Evolutionary conservation across 2,888 invertebrate species (phyloP).

Genomic region (Chymomyza fuscimana): DNA sequence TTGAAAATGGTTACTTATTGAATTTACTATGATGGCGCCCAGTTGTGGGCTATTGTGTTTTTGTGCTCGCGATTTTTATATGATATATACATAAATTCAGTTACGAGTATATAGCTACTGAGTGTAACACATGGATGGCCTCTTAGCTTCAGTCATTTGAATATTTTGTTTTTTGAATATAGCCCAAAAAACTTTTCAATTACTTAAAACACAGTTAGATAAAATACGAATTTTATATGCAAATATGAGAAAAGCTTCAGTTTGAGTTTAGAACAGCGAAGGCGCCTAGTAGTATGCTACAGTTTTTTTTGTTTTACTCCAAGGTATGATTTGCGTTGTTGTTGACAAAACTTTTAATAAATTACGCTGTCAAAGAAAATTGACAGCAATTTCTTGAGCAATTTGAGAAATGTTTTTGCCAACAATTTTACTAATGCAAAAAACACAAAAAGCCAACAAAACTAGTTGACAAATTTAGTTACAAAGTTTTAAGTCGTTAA

Average conservation of each 20-base stretch:
- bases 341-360: background rate
- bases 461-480: too few relatives aligned
- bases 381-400: background rate
- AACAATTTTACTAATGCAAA: too few relatives aligned
- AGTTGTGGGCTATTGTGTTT: background rate
- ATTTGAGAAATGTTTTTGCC: background rate
- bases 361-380: background rate
- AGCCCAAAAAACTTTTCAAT: background rate
- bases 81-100: background rate
- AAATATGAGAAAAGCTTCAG: background rate
- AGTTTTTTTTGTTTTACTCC: background rate
- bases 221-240: background rate
- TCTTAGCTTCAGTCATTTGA: background rate
- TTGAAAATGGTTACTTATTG: slow-evolving; percentile 34
- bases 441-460: too few relatives aligned
- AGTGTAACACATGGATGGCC: background rate
- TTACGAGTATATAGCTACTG: background rate
- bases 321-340: background rate
- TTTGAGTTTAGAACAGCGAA: background rate
- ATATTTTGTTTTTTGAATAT: background rate
- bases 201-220: background rate
- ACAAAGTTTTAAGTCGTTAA: too few relatives aligned
- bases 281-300: background rate
- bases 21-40: slow-evolving; percentile 18
- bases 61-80: background rate